phyloP scores from a whole-genome alignment of 2,888 invertebrate species.

The Branchipolynoe longqiensis region DNA sequence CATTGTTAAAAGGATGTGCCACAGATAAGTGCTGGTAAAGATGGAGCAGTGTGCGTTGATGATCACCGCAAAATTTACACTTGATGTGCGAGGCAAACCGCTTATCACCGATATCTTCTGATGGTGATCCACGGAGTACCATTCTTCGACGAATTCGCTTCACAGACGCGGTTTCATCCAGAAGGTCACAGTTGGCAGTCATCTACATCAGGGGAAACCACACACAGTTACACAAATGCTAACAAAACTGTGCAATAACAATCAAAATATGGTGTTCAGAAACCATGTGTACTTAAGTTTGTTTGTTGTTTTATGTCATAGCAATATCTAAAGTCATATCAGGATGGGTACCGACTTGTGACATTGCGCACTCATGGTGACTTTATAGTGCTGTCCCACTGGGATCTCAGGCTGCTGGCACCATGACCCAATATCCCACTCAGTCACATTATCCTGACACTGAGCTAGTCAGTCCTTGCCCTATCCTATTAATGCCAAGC shows the following conservation, averaged over 20 bases:
- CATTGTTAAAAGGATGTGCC: background rate
- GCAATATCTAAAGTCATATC: too few species aligned
- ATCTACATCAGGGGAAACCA: background rate
- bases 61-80: constrained; percentile 7
- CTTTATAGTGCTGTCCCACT: too few species aligned
- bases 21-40: background rate
- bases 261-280: too few species aligned
- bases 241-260: background rate
- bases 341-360: too few species aligned
- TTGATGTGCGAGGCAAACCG: background rate
- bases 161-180: background rate
- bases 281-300: too few species aligned
- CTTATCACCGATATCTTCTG: background rate
- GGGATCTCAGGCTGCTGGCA: too few species aligned
- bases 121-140: background rate
- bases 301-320: too few species aligned
- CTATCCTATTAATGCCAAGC: too few species aligned
- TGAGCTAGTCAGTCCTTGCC: too few species aligned
- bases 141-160: background rate
- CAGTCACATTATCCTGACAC: too few species aligned
- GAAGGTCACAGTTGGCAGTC: background rate
- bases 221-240: background rate
- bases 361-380: too few species aligned
- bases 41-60: background rate
- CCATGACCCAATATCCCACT: too few species aligned